Base-by-base conservation (phyloP, 2,888 invertebrate species). In the Dynastes maya region DNA sequence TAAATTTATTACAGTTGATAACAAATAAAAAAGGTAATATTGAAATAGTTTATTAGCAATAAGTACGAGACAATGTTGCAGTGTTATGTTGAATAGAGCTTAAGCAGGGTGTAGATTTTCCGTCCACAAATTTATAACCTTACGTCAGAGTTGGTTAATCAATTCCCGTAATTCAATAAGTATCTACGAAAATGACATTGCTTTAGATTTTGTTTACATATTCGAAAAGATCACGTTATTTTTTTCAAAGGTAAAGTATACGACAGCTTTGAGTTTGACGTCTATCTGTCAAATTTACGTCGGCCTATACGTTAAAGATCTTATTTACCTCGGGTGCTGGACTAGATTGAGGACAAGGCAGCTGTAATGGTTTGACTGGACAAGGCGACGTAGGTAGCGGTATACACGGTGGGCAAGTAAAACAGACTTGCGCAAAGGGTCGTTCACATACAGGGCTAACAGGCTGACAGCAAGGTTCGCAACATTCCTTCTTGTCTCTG, bases 301-400 rank as follows among this genome's bases (percentile, higher is more conserved):
- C 13, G 13, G 13, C n/a, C 9, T 22, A 22, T 5, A 58, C 1
- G 9, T 58, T n/a, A 58, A 16, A 58, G 5, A 2, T 22, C n/a
- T 27, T 58, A 58, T 58, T 58, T 72, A 78, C 78, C 68, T 78
- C 58, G 53, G 75, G 68, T 37, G 68, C 22, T n/a, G 67, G 64
- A 13, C 40, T 58, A 27, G 67, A 29, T 58, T 11, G 53, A 3
- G 76, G 76, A 40, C 80, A 80, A 2, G 80, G 80, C 64, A 80
- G 29, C 37, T 76, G 78, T n/a, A 80, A 71, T 3, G 80, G 80
- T 67, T 80, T 80, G 22, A 80, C 80, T 2, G 80, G 80, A 53
- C 68, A 68, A n/a, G 78, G 78, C 40, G 32, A 49, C 29, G 80
- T 80, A 4, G 80, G 80, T 68, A 80, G 22, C 6, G 79, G 79